phyloP scores from a whole-genome alignment of 1,140 invertebrate genomes.

The Sarcophaga peregrina region DNA sequence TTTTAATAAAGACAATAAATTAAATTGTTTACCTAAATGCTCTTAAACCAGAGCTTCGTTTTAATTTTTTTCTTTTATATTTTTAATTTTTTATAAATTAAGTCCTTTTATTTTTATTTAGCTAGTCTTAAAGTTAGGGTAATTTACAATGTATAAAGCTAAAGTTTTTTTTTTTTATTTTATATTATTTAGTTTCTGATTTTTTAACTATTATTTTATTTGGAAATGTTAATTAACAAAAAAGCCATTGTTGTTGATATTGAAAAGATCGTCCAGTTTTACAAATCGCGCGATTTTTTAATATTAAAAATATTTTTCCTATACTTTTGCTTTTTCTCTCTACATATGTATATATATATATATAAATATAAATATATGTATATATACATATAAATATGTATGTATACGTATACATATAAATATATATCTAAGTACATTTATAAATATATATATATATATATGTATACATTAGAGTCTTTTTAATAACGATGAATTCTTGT shows the following conservation, averaged over 20 bases:
- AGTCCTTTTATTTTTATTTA: constrained; percentile 56
- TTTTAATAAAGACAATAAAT: constrained; percentile 16
- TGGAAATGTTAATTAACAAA: constrained; percentile 49
- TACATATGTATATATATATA: neutral
- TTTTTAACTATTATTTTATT: constrained; percentile 43
- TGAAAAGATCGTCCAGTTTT: constrained; percentile 21
- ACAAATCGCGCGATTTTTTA: constrained; percentile 55
- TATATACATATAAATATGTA: too few species aligned
- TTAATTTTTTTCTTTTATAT: constrained; percentile 46
- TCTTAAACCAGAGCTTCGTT: constrained; percentile 41
- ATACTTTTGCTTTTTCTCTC: constrained; percentile 40
- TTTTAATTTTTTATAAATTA: constrained; percentile 45
- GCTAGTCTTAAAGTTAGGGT: constrained; percentile 61
- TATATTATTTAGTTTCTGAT: constrained; percentile 46
- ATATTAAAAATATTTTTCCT: constrained; percentile 57
- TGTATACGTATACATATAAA: too few species aligned
- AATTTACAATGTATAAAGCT: constrained; percentile 67
- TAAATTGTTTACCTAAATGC: constrained; percentile 41
- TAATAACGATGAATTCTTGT: constrained; percentile 25
- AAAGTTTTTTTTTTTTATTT: constrained; percentile 60
- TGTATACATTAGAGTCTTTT: constrained; percentile 43
- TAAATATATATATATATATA: neutral
- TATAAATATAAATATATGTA: too few species aligned
- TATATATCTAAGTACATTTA: too few species aligned
- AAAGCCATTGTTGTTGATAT: constrained; percentile 54